Evolutionary conservation across 2,797 vertebrate species (phyloP).

Genomic region (Acestrorhynchus altus): DNA sequence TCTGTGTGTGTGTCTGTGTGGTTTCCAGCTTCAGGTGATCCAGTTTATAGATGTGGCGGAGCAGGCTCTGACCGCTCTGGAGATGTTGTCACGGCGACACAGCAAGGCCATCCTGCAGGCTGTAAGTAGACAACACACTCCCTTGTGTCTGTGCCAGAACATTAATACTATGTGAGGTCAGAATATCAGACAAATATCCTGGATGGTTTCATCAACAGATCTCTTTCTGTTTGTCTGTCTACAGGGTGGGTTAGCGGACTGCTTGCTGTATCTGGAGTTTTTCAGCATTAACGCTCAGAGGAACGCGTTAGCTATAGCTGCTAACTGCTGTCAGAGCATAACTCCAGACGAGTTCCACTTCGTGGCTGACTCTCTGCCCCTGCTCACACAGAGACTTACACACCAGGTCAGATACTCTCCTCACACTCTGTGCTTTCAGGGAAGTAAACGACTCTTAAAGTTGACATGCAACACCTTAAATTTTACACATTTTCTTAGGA

Average conservation of each 20-base stretch:
- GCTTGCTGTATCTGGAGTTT: conserved; percentile 97
- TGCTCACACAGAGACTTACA: conserved; percentile 97
- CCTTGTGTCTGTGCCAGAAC: not conserved
- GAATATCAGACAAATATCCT: too few species aligned
- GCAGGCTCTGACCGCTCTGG: conserved; percentile 96
- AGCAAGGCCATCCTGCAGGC: conserved; percentile 99
- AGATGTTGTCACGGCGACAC: conserved; percentile 98
- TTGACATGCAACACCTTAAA: too few species aligned
- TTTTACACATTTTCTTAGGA: too few species aligned
- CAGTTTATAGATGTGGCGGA: conserved; percentile 99
- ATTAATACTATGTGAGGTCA: too few species aligned
- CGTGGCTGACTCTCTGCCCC: conserved; percentile 95
- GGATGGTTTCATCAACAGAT: too few species aligned
- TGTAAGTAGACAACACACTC: conserved; percentile 77
- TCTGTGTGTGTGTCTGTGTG: too few species aligned
- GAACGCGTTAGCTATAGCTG: conserved; percentile 97
- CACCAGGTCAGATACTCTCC: conserved; percentile 85
- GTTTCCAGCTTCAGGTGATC: conserved; percentile 92
- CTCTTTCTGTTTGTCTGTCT: conserved; percentile 48
- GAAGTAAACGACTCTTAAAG: too few species aligned
- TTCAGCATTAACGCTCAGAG: conserved; percentile 99
- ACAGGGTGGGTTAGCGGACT: conserved; percentile 94
- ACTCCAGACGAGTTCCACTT: conserved; percentile 99
- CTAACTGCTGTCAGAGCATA: conserved; percentile 99
- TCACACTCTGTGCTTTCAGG: too few species aligned